Evolutionary conservation across 2,888 invertebrate species (phyloP).

Genomic region (Lasioglossum vierecki): DNA sequence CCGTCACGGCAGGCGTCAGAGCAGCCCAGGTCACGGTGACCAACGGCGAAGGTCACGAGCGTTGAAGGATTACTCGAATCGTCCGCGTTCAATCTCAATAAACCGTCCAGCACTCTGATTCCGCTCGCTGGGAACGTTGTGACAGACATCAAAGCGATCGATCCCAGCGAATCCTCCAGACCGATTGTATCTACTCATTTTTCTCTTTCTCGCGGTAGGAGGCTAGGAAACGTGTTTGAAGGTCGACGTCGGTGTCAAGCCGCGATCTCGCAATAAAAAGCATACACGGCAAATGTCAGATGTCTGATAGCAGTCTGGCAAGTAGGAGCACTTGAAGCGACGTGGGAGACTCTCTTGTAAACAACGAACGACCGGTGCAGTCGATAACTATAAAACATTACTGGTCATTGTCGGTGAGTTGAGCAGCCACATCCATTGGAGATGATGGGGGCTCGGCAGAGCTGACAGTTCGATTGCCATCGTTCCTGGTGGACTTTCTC

Average conservation of each 20-base stretch:
- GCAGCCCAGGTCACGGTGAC: conserved; percentile 45
- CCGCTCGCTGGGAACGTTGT: conserved; percentile 6
- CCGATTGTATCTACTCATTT: not conserved
- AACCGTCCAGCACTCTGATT: not conserved
- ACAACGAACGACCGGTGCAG: conserved; percentile 4
- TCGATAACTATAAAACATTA: conserved; percentile 16
- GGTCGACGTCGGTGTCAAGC: not conserved
- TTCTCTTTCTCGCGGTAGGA: not conserved
- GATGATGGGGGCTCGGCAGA: not conserved
- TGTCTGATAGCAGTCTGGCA: not conserved
- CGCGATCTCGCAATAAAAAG: conserved; percentile 1
- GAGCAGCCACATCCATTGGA: not conserved
- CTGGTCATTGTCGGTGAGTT: conserved; percentile 35
- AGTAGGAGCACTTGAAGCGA: not conserved
- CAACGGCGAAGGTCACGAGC: conserved; percentile 61
- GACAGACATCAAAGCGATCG: conserved; percentile 36
- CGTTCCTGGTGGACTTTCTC: not conserved
- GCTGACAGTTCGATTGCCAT: not conserved
- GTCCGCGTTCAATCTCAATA: not conserved
- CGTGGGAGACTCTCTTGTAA: conserved; percentile 10
- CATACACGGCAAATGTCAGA: not conserved
- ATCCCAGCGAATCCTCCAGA: conserved; percentile 15
- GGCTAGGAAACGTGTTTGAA: not conserved
- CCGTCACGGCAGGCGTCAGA: conserved; percentile 46
- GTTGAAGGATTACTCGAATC: not conserved